These are phyloP conservation scores for Brachyopa scutellaris DNA, from an alignment of 2,888 invertebrate species.

Conservation along the genomic window DNA sequence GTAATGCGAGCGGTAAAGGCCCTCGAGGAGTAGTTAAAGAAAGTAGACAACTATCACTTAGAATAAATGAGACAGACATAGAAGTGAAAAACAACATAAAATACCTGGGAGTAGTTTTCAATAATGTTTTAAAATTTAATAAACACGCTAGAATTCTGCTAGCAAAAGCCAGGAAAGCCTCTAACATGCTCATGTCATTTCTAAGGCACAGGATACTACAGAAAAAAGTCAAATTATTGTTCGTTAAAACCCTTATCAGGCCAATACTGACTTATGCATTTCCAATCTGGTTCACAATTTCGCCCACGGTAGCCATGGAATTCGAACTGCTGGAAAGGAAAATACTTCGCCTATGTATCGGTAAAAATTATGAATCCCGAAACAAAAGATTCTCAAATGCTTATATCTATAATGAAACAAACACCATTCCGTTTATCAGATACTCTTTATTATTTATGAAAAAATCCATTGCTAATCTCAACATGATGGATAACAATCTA, in stretches of 20 bases:
- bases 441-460: too few relatives aligned
- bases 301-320: neutral
- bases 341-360: too few relatives aligned
- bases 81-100: neutral
- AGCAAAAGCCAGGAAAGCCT: neutral
- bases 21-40: neutral
- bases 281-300: neutral
- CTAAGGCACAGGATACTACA: neutral
- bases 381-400: too few relatives aligned
- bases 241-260: neutral
- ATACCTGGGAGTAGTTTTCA: neutral
- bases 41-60: neutral
- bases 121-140: slow-evolving; percentile 4
- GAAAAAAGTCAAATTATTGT: neutral
- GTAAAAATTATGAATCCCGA: too few relatives aligned
- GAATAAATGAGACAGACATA: neutral
- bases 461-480: too few relatives aligned
- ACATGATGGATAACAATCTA: too few relatives aligned
- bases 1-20: too few relatives aligned
- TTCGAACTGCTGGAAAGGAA: neutral
- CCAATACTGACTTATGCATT: neutral
- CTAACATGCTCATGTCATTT: neutral
- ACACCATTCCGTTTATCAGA: too few relatives aligned
- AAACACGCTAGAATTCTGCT: neutral
- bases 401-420: too few relatives aligned